Conservation (phyloP, 2,113 vertebrate genomes). For the Hemichromis elongatus region DNA sequence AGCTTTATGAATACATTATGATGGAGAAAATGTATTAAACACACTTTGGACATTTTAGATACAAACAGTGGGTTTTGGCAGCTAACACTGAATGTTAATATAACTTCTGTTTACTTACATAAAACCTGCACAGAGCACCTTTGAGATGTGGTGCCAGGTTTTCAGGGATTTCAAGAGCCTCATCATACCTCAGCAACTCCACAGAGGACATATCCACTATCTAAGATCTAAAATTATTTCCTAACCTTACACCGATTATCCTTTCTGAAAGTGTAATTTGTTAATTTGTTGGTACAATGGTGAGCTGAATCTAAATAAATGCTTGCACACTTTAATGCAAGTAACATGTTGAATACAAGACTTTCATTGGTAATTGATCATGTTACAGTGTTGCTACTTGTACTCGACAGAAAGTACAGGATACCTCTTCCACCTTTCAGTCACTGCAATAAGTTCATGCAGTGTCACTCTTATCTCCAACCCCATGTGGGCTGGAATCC, state of each 20-base stretch:
- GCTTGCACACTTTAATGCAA: background rate
- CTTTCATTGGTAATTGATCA: background rate
- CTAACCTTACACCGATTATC: accelerated
- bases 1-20: background rate
- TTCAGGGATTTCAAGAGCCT: background rate
- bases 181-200: background rate
- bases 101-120: background rate
- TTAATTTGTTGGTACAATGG: accelerated
- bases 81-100: background rate
- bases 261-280: background rate
- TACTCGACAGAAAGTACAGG: background rate
- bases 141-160: background rate
- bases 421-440: background rate
- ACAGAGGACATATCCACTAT: background rate
- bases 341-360: background rate
- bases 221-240: background rate
- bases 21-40: background rate
- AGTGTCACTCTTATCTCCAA: background rate
- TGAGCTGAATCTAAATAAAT: background rate
- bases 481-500: background rate
- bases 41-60: background rate
- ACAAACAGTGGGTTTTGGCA: background rate
- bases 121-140: background rate
- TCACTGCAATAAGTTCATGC: background rate
- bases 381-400: background rate